Conservation (phyloP, 2,888 invertebrate genomes). For the Tipula vernalis region DNA sequence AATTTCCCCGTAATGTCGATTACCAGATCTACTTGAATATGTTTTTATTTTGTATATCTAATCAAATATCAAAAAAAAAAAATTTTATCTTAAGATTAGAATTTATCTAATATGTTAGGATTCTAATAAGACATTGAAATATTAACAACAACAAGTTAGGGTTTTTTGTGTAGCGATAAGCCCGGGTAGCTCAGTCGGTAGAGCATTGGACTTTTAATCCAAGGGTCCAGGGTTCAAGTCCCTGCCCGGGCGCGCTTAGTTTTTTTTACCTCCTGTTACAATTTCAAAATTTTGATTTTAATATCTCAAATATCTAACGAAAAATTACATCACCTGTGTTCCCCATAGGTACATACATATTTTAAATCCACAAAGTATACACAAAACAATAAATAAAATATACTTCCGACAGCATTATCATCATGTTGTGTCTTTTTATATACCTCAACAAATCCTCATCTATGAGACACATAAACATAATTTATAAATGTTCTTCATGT, state of each 20-base stretch:
- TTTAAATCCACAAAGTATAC: not conserved
- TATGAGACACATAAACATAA: not conserved
- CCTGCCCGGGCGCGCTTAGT: not conserved
- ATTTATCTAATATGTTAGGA: no score
- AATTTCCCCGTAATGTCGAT: no score
- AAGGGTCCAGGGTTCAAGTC: slow-evolving; percentile 10
- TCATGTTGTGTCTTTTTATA: not conserved
- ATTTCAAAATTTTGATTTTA: no score
- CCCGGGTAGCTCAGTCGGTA: slow-evolving; percentile 10
- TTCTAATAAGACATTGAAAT: no score
- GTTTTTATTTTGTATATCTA: no score
- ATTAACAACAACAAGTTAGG: not conserved
- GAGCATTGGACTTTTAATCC: slow-evolving; percentile 11
- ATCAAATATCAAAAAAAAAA: no score
- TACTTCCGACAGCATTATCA: not conserved
- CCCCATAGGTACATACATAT: not conserved
- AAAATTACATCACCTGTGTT: not conserved
- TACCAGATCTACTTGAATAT: no score
- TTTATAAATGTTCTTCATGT: no score
- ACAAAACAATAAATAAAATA: not conserved
- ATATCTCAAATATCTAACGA: not conserved
- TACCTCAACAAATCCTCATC: not conserved
- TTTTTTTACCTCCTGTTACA: no score
- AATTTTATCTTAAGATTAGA: no score
- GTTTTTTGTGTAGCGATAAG: not conserved